Conservation (phyloP, 2,888 invertebrate species). For the Lasioglossum zephyrum region DNA sequence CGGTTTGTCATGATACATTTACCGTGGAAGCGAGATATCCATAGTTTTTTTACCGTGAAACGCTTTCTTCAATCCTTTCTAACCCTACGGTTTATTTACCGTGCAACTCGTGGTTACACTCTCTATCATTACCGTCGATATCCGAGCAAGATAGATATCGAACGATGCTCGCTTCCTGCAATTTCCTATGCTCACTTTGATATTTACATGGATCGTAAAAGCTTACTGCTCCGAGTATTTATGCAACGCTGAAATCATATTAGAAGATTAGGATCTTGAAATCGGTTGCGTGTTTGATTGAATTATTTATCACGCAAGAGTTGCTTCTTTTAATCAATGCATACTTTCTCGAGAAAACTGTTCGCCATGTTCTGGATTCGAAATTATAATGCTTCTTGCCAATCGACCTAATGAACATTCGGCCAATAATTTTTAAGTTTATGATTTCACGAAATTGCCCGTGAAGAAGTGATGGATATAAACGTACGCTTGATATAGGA, state of each 20-base stretch:
- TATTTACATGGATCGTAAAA: conserved; percentile 1
- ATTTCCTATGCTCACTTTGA: conserved; percentile 23
- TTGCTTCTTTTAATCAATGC: neutral
- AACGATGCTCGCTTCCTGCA: conserved; percentile 34
- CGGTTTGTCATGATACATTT: neutral
- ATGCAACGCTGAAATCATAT: conserved; percentile 3
- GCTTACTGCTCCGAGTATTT: conserved; percentile 2
- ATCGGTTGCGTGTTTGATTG: neutral
- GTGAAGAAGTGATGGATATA: neutral
- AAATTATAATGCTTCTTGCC: neutral
- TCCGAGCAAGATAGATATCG: conserved; percentile 31
- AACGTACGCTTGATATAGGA: too few relatives aligned
- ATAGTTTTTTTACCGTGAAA: neutral
- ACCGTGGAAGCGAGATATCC: neutral
- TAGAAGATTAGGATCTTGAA: neutral
- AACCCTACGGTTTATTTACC: conserved; percentile 35
- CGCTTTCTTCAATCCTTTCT: conserved; percentile 15
- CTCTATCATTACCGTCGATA: conserved; percentile 46
- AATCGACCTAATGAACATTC: neutral
- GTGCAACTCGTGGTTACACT: conserved; percentile 2
- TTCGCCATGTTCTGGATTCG: neutral
- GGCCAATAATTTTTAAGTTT: neutral
- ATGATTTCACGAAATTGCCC: neutral
- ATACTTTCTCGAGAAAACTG: neutral
- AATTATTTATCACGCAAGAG: conserved; percentile 2